Evolutionary conservation across 2,797 vertebrate species (phyloP).

Genomic region (Coilia nasus): DNA sequence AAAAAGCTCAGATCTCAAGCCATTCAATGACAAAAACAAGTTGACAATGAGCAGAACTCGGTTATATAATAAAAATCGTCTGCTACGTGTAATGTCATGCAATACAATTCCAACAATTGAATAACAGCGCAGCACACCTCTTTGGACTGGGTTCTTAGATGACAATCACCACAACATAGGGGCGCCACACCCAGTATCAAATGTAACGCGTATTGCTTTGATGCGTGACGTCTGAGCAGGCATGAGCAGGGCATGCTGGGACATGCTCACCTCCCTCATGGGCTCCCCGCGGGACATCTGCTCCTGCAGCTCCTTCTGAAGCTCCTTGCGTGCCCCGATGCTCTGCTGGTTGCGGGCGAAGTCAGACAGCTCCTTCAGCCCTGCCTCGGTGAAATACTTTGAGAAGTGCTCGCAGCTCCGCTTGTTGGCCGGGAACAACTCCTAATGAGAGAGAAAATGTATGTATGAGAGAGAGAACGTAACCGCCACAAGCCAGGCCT

Average conservation of each 20-base stretch:
- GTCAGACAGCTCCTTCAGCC: conserved; percentile 89
- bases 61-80: no score
- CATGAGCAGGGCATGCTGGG: not conserved
- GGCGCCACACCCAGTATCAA: not conserved
- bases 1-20: no score
- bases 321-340: conserved; percentile 89
- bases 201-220: no score
- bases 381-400: conserved; percentile 91
- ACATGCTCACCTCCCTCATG: conserved; percentile 83
- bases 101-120: no score
- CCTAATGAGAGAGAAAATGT: conserved; percentile 65
- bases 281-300: conserved; percentile 89
- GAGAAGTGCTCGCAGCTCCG: conserved; percentile 92
- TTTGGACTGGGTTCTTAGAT: no score
- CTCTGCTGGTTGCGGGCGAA: conserved; percentile 91
- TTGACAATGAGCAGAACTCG: no score
- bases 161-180: not conserved
- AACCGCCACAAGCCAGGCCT: no score
- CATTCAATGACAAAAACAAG: no score
- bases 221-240: not conserved
- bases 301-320: conserved; percentile 91
- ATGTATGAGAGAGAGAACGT: no score
- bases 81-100: no score
- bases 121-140: no score
- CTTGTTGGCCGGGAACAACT: conserved; percentile 93